phyloP scores from a whole-genome alignment of 1,140 invertebrate species.

The Ceratina calcarata region DNA sequence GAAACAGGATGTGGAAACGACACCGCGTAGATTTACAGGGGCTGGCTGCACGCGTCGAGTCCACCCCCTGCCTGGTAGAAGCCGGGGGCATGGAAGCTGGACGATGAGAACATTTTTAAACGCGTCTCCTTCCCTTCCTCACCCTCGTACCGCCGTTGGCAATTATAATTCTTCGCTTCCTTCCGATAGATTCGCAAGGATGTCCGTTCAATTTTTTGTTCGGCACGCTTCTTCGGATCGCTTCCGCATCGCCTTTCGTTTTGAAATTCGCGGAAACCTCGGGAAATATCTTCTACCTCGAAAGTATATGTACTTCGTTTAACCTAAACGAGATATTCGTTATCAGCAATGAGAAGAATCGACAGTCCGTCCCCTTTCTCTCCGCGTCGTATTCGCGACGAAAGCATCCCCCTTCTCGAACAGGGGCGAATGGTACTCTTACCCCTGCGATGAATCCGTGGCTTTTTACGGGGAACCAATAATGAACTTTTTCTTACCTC shows the following conservation, averaged over 20 bases:
- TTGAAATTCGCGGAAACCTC: background rate
- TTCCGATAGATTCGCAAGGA: conserved; percentile 18
- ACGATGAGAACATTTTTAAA: conserved; percentile 67
- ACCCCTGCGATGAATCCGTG: conserved; percentile 56
- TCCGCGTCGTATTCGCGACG: conserved; percentile 54
- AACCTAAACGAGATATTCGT: conserved; percentile 44
- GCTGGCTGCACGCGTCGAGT: conserved; percentile 60
- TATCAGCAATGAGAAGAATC: conserved; percentile 67
- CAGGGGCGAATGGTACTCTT: conserved; percentile 35
- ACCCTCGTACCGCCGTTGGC: background rate
- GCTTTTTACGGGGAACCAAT: conserved; percentile 79
- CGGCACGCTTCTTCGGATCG: too few relatives aligned
- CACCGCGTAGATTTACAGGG: conserved; percentile 78
- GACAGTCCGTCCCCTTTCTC: conserved; percentile 47
- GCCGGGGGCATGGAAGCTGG: conserved; percentile 4
- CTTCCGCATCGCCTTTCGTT: too few relatives aligned
- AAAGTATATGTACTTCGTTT: conserved; percentile 16
- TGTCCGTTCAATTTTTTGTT: background rate
- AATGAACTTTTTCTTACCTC: conserved; percentile 77
- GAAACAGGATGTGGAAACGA: conserved; percentile 81
- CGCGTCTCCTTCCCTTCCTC: conserved; percentile 25
- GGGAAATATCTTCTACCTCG: background rate
- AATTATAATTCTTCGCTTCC: conserved; percentile 50
- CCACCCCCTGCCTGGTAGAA: background rate
- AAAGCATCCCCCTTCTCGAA: conserved; percentile 38